phyloP scores from a whole-genome alignment of 2,888 invertebrate species.

The Oxystoma pomonae region DNA sequence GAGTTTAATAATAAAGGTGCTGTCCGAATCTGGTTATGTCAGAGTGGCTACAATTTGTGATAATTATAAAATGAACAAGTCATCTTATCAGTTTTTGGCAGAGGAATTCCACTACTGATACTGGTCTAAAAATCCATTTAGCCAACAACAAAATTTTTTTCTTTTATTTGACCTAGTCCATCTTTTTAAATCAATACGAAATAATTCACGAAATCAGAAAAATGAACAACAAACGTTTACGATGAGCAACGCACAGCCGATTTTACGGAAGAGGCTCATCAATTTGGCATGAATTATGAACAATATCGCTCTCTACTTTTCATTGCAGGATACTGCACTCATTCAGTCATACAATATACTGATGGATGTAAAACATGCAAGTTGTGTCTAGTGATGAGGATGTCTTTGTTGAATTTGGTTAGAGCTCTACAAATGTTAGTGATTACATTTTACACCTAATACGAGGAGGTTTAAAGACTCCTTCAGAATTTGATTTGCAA shows the following conservation, averaged over 20 bases:
- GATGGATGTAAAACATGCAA: not conserved
- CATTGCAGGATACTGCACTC: not conserved
- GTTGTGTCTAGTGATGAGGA: too few species aligned
- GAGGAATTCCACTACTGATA: too few species aligned
- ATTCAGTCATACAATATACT: not conserved
- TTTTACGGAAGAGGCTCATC: not conserved
- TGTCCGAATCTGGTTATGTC: not conserved
- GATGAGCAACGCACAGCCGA: too few species aligned
- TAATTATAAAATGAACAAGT: not conserved
- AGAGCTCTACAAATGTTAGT: too few species aligned
- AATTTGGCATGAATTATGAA: not conserved
- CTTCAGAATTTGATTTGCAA: too few species aligned
- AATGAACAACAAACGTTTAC: slow-evolving; percentile 5
- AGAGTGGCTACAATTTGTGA: not conserved
- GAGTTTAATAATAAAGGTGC: not conserved
- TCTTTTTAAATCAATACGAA: slow-evolving; percentile 7
- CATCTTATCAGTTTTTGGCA: too few species aligned
- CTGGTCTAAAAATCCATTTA: not conserved
- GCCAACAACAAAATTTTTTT: not conserved
- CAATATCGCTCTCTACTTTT: not conserved
- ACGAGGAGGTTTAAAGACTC: too few species aligned
- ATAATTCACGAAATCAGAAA: slow-evolving; percentile 6
- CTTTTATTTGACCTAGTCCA: slow-evolving; percentile 3
- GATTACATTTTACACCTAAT: too few species aligned
- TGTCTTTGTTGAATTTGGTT: too few species aligned